Base-by-base conservation (phyloP, 2,888 invertebrate species). In the Lasioglossum marginatum region DNA sequence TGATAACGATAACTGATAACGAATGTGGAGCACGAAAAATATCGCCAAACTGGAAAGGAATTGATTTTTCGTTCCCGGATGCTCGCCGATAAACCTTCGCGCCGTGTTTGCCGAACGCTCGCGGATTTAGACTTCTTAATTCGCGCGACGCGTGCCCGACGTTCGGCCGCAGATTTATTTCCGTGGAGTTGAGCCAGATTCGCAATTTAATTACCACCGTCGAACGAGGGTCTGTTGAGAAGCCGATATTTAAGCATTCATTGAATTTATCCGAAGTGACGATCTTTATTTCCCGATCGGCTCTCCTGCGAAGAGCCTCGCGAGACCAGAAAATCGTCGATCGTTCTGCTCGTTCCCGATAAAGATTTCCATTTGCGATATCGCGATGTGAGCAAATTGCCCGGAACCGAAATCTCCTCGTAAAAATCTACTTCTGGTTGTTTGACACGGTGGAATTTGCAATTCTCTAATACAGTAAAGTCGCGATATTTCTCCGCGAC, bases 141-240 rank as follows among this genome's bases (percentile, higher is more conserved):
- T 82, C 83, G 68, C 82, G 45, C 71, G 74, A 57, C 78, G 78
- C 83, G 83, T 83, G 85, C 76, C 79, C 75, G 66, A 72, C 68
- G 79, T 68, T 66, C 79, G 43, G 14, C 52, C 63, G 63, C 74
- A 80, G 77, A 80, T 88, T 87, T 88, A 88, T 88, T 80, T 82
- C 84, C 80, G 70, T 80, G 72, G 82, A 84, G 82, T 87, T 63
- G 75, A 79, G 79, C 77, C 77, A 82, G 77, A 71, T 74, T 76
- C 76, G 71, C 82, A 73, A 81, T 87, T 82, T 79, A 87, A 80
- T 85, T 85, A 85, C 16, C 77, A 52, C 63, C 74, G 77, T 88
- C 85, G 79, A 70, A 81, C 78, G 75, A 71, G 77, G 76, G 48
- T 45, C 78, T 76, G 85, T 72, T 76, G 81, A 63, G 78, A 81